Evolutionary conservation across 2,797 vertebrate genomes (phyloP), one percentile per base, ranked within the genome.

Genomic region (Lepus oiostolus): DNA sequence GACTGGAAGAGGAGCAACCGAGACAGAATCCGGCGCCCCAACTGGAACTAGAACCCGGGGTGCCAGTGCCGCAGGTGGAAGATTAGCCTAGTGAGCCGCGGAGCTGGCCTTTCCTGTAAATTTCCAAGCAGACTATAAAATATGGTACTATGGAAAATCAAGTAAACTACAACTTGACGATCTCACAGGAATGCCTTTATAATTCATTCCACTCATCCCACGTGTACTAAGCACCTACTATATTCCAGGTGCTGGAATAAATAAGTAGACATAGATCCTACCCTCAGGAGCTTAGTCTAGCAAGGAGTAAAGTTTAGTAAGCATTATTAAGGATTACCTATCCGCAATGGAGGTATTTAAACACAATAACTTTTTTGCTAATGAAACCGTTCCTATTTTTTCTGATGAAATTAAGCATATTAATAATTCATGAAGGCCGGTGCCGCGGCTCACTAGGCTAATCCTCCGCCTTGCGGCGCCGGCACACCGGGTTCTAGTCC

Each of bases 361-460:
- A 54, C 7, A 28, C 4, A n/a, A 19, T 58, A 47, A 28, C 24
- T 74, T 92, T 90, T 85, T 26, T n/a, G 62, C 7, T 24, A 28
- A 70, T 22, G 58, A 90, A 75, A 58, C 17, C 7, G 32, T 47
- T 90, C 28, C 47, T 63, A 86, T 26, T 67, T 87, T 82, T 13
- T 75, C 74, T 38, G 7, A 85, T 77, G 71, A 93, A 93, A 93
- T 82, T 85, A 91, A 94, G 28, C 32, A 8, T 30, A 88, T 77
- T 8, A 62, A 30, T 47, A 92, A 86, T 38, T 75, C 22, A 71
- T 26, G 17, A 3, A 87, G 35, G 35, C 35, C 35, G 4, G 35
- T 4, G 35, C 35, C 35, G 35, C 4, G 35, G 35, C 35, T 35
- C 35, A 35, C 35, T 35, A 4, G 35, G 35, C 35, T 35, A 35